phyloP scores from a whole-genome alignment of 2,797 vertebrate species.

The Distichodus sexfasciatus region DNA sequence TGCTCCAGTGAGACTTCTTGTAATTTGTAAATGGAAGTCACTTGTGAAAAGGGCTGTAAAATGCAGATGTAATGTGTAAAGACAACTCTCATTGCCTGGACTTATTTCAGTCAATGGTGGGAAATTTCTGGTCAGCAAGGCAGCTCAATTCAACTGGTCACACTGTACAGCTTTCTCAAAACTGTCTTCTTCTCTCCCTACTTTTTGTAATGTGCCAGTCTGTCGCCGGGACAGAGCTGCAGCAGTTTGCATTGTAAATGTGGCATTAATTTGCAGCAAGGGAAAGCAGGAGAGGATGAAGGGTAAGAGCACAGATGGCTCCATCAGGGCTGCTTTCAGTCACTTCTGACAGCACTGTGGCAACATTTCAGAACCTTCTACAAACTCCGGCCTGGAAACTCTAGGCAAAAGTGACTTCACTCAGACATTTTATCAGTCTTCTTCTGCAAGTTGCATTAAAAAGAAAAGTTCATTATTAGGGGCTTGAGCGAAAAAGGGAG shows the following conservation, averaged over 20 bases:
- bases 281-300: conserved; percentile 24
- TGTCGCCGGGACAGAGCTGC: conserved; percentile 3
- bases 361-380: conserved; percentile 3
- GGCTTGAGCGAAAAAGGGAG: too few species aligned
- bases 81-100: conserved; percentile 6
- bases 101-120: not conserved
- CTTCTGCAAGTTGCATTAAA: not conserved
- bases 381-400: not conserved
- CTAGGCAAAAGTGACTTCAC: not conserved
- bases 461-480: not conserved
- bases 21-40: too few species aligned
- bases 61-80: too few species aligned
- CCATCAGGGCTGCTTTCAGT: conserved; percentile 27
- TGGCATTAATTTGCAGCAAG: not conserved
- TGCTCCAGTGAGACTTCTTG: too few species aligned
- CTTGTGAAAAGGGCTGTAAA: too few species aligned
- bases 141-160: not conserved
- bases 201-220: conserved; percentile 12
- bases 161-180: not conserved
- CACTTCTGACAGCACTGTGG: conserved; percentile 25
- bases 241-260: conserved; percentile 28
- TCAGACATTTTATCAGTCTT: too few species aligned
- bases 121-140: conserved; percentile 17
- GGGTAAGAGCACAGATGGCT: conserved; percentile 14
- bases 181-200: not conserved